A percentile compares a stretch with the other conserved stretches of the same genome.
Conservation (phyloP, 2,797 vertebrate species). For the Pseudochromis fuscus region DNA sequence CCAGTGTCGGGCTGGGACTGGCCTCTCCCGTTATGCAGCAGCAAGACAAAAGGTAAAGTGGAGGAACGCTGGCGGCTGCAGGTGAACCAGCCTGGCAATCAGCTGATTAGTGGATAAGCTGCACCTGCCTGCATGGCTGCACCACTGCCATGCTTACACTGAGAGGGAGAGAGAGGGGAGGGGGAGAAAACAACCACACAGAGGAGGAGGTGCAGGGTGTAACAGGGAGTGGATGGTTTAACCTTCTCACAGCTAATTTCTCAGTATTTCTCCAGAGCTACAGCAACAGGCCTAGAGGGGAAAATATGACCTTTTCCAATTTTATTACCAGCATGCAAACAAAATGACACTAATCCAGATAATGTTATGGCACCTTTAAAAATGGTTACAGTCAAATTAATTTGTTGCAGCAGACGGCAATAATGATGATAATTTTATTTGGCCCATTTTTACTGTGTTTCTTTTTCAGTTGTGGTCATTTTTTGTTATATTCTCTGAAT, state of each 20-base stretch:
- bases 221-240: constrained; percentile 74
- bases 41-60: no score
- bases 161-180: no score
- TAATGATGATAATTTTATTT: constrained; percentile 6
- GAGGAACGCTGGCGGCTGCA: no score
- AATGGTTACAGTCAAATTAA: constrained; percentile 22
- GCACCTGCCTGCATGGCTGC: no score
- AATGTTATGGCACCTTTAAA: constrained; percentile 70
- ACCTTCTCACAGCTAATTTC: constrained; percentile 83
- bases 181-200: no score
- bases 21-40: no score
- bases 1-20: no score
- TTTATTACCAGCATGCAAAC: constrained; percentile 76
- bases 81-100: no score
- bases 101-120: no score
- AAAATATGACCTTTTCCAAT: constrained; percentile 81
- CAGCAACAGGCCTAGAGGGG: constrained; percentile 48
- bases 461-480: background rate
- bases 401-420: constrained; percentile 10
- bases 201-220: no score
- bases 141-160: no score
- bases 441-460: background rate
- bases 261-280: constrained; percentile 73
- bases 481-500: constrained; percentile 9
- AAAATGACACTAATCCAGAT: constrained; percentile 78